phyloP scores from a whole-genome alignment of 2,888 invertebrate genomes.

The Lordiphosa andalusiaca region DNA sequence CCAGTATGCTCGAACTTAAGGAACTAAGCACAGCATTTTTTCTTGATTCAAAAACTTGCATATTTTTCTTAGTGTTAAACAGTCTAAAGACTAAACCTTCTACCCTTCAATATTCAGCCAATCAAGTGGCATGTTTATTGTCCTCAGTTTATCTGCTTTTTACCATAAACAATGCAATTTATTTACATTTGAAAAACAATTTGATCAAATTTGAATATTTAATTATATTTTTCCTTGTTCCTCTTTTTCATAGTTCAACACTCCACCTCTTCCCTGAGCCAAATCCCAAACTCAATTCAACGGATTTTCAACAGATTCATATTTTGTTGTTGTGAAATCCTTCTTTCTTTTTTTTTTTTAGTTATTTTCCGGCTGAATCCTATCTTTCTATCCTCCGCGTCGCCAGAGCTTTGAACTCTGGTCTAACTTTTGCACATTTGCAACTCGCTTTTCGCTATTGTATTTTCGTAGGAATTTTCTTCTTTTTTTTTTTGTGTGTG shows the following conservation, averaged over 20 bases:
- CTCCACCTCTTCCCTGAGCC: background rate
- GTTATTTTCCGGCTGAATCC: conserved; percentile 6
- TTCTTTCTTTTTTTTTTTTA: conserved; percentile 18
- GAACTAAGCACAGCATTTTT: too few species aligned
- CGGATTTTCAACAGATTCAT: conserved; percentile 25
- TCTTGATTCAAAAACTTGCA: too few species aligned
- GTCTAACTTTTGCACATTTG: conserved; percentile 15
- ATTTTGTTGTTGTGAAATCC: conserved; percentile 15
- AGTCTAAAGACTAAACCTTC: too few species aligned
- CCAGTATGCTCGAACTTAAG: too few species aligned
- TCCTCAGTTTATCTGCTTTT: background rate
- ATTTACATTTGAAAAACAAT: too few species aligned
- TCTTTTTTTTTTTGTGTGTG: background rate
- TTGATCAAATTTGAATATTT: too few species aligned
- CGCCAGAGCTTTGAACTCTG: conserved; percentile 11
- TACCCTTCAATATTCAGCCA: too few species aligned
- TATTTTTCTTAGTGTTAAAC: too few species aligned
- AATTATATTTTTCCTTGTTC: too few species aligned
- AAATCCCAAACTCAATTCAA: conserved; percentile 32
- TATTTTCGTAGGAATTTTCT: background rate
- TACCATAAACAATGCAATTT: background rate
- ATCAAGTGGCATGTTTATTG: too few species aligned
- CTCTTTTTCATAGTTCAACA: too few species aligned
- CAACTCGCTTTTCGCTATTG: conserved; percentile 13
- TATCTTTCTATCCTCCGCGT: conserved; percentile 1